Evolutionary conservation across 2,888 invertebrate species (phyloP).

Genomic region (Yponomeuta malinellus): DNA sequence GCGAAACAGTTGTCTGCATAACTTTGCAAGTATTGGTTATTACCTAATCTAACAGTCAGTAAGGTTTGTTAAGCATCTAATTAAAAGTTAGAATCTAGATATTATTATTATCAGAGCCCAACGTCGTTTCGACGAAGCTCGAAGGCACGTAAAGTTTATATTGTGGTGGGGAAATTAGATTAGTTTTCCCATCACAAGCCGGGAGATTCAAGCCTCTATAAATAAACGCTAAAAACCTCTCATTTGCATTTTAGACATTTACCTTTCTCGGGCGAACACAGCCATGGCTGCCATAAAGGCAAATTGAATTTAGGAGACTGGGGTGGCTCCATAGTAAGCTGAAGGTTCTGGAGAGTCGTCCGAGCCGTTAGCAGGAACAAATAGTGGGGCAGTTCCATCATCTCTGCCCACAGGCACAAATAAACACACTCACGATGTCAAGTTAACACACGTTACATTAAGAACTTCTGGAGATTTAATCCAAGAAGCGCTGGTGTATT

Average conservation of each 20-base stretch:
- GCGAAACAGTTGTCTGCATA: too few relatives aligned
- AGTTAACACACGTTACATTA: background rate
- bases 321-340: constrained; percentile 66
- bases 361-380: constrained; percentile 55
- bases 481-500: background rate
- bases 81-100: background rate
- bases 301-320: constrained; percentile 70
- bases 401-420: constrained; percentile 40
- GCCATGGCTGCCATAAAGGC: constrained; percentile 71
- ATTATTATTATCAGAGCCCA: background rate
- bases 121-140: background rate
- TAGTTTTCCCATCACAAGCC: background rate
- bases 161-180: background rate
- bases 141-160: background rate
- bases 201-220: background rate
- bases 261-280: constrained; percentile 62
- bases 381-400: constrained; percentile 70
- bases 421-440: constrained; percentile 18
- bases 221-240: background rate
- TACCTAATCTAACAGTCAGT: background rate
- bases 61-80: background rate
- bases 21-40: too few relatives aligned
- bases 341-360: constrained; percentile 52
- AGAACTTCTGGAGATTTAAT: background rate
- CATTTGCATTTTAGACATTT: constrained; percentile 13